Percentiles rank a stretch among this genome's conserved stretches.
phyloP scores from a whole-genome alignment of 2,888 invertebrate species.

The Eilema depressum region DNA sequence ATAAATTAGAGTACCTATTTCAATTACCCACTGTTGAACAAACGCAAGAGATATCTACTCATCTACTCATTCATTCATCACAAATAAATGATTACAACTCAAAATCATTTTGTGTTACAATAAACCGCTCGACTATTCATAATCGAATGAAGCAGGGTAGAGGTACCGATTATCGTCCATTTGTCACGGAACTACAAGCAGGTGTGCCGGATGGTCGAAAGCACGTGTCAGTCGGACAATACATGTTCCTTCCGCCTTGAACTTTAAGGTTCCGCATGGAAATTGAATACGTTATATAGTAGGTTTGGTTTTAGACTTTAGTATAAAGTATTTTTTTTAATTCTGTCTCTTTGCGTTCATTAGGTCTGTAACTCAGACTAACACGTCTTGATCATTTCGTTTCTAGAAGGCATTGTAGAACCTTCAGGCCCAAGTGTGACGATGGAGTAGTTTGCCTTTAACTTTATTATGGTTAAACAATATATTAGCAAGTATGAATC shows the following conservation, averaged over 20 bases:
- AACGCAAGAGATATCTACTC: not conserved
- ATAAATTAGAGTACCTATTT: not conserved
- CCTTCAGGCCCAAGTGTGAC: too few species aligned
- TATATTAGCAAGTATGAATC: too few species aligned
- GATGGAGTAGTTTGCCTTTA: too few species aligned
- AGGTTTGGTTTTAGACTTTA: not conserved
- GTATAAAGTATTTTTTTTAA: too few species aligned
- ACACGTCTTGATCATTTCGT: too few species aligned
- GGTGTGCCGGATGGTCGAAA: slow-evolving; percentile 70
- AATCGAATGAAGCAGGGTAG: slow-evolving; percentile 16
- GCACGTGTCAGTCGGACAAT: slow-evolving; percentile 67
- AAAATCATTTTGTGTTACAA: slow-evolving; percentile 23
- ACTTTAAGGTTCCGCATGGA: slow-evolving; percentile 43
- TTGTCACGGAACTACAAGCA: slow-evolving; percentile 65
- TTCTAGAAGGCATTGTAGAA: too few species aligned
- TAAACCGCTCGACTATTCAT: slow-evolving; percentile 8
- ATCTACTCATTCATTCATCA: not conserved
- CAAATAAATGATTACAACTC: slow-evolving; percentile 5
- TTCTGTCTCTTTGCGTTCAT: not conserved
- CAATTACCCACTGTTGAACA: not conserved
- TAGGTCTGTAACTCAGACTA: not conserved
- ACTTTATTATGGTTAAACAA: too few species aligned
- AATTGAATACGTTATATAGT: not conserved
- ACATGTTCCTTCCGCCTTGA: slow-evolving; percentile 68
- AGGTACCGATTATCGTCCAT: slow-evolving; percentile 43